Conservation (phyloP, 2,888 invertebrate genomes). For the Apotomis turbidana region DNA sequence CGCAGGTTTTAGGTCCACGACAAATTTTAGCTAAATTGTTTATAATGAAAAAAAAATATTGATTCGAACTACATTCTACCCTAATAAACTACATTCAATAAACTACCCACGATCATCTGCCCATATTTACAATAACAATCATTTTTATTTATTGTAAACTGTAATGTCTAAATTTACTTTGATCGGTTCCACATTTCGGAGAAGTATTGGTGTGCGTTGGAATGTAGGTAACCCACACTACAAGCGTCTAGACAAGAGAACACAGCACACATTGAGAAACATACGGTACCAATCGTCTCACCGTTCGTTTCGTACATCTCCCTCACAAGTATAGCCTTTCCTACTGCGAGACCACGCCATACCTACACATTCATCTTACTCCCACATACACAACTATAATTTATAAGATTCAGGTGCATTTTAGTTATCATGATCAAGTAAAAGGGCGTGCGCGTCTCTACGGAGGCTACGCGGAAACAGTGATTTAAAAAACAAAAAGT, state of each 20-base stretch:
- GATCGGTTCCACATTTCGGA: constrained; percentile 32
- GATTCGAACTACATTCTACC: no score
- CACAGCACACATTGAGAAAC: constrained; percentile 30
- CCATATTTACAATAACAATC: neutral
- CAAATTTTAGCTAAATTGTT: no score
- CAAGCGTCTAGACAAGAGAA: neutral
- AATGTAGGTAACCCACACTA: constrained; percentile 38
- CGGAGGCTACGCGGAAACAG: neutral
- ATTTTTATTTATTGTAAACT: neutral
- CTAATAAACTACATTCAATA: neutral
- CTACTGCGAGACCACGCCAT: constrained; percentile 13
- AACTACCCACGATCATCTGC: neutral
- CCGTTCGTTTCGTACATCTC: constrained; percentile 32
- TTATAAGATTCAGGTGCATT: constrained; percentile 11
- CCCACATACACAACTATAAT: constrained; percentile 13
- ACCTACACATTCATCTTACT: constrained; percentile 34
- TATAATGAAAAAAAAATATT: no score
- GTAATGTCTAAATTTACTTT: constrained; percentile 17
- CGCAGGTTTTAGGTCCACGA: no score
- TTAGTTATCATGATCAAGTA: constrained; percentile 28
- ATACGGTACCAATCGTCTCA: constrained; percentile 17
- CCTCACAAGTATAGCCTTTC: constrained; percentile 30
- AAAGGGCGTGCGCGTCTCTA: constrained; percentile 22
- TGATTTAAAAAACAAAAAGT: constrained; percentile 7
- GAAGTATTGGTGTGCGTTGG: constrained; percentile 28